phyloP scores from a whole-genome alignment of 2,797 vertebrate genomes.

The Psittacula derbiana region DNA sequence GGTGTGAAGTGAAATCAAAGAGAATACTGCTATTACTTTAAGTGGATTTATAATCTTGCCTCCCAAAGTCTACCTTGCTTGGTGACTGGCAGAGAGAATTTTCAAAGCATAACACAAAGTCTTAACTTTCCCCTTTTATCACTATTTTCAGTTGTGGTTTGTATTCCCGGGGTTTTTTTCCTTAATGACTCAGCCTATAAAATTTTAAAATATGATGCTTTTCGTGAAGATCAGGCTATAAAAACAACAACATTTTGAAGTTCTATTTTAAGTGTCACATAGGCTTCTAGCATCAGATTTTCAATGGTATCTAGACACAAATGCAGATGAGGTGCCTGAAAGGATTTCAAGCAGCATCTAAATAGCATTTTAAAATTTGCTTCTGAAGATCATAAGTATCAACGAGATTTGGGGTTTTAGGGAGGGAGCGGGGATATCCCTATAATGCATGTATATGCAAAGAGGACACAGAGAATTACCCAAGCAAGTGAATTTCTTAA shows the following conservation, averaged over 20 bases:
- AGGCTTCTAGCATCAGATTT: background rate
- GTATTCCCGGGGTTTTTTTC: background rate
- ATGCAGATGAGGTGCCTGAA: background rate
- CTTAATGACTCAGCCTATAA: background rate
- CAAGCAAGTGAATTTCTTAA: background rate
- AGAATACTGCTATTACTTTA: background rate
- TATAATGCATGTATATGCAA: background rate
- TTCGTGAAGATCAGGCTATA: background rate
- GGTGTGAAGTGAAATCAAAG: background rate
- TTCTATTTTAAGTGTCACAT: background rate
- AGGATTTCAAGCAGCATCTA: background rate
- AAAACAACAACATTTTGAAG: background rate
- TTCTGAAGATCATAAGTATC: background rate
- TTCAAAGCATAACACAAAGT: background rate
- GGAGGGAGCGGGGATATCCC: background rate
- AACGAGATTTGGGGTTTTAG: background rate
- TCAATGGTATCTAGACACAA: background rate
- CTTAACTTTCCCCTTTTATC: background rate
- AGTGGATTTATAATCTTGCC: background rate
- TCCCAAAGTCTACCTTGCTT: background rate
- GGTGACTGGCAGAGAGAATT: background rate
- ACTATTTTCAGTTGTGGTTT: background rate
- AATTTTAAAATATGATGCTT: background rate
- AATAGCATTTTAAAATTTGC: background rate
- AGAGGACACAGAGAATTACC: background rate